phyloP scores from a whole-genome alignment of 2,797 vertebrate species.

The Caiman crocodilus region DNA sequence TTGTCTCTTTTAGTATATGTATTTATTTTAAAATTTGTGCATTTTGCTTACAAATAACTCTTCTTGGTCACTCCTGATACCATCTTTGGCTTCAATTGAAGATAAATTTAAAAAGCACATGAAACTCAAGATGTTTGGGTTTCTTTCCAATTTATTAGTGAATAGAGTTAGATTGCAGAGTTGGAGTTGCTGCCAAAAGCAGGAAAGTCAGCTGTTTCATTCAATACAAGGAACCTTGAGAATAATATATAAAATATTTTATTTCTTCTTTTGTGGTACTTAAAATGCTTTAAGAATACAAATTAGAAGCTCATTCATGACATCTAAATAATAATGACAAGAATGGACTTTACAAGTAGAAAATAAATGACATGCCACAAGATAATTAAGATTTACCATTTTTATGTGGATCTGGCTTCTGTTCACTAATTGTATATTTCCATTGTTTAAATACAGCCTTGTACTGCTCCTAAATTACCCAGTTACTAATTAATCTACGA shows the following conservation, averaged over 20 bases:
- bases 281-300: not conserved
- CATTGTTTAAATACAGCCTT: not conserved
- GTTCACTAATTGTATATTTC: not conserved
- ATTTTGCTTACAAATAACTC: not conserved
- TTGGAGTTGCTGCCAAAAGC: not conserved
- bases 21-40: not conserved
- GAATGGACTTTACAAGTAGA: not conserved
- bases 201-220: not conserved
- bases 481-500: not conserved
- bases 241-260: not conserved
- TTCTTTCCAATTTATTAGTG: not conserved
- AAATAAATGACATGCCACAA: not conserved
- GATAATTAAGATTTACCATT: slow-evolving; percentile 12
- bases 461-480: not conserved
- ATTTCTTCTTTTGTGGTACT: not conserved
- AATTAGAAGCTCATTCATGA: not conserved
- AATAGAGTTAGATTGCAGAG: not conserved
- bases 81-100: not conserved
- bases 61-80: not conserved
- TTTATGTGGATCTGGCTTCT: not conserved
- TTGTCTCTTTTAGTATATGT: not conserved
- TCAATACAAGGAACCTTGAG: not conserved
- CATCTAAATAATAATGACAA: slow-evolving; percentile 10
- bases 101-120: not conserved
- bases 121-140: not conserved